Evolutionary conservation across 2,113 vertebrate genomes (phyloP).

Genomic region (Struthio camelus): DNA sequence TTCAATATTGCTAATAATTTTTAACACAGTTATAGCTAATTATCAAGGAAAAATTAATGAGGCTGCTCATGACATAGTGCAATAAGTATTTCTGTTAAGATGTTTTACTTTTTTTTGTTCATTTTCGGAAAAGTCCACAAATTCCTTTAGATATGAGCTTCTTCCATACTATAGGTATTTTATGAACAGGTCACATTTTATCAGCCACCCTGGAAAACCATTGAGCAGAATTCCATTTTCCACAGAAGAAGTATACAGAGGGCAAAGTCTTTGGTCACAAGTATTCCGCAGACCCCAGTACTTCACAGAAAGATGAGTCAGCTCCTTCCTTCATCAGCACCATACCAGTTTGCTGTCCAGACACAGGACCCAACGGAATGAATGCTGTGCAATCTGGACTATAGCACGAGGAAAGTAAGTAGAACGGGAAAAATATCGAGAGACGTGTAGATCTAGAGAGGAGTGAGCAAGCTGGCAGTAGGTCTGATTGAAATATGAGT

Average conservation of each 20-base stretch:
- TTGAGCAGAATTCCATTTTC: not conserved
- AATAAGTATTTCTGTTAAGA: constrained; percentile 13
- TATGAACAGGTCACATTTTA: not conserved
- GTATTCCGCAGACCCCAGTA: not conserved
- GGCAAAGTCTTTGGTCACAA: not conserved
- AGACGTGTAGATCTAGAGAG: not conserved
- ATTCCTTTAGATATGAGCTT: not conserved
- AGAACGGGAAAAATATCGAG: not conserved
- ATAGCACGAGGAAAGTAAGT: not conserved
- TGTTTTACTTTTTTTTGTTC: not conserved
- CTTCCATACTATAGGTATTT: not conserved
- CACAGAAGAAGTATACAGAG: not conserved
- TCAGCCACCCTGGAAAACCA: not conserved
- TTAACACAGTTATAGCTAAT: constrained; percentile 64
- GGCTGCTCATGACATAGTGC: not conserved
- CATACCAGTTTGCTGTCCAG: not conserved
- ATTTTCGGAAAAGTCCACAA: not conserved
- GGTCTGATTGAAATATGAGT: too few species aligned
- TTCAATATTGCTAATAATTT: constrained; percentile 71
- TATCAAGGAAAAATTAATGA: constrained; percentile 69
- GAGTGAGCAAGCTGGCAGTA: accelerated
- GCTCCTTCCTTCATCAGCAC: not conserved
- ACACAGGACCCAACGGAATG: not conserved
- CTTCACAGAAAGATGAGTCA: not conserved
- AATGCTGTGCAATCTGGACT: not conserved